phyloP scores from a whole-genome alignment of 64 coral and sea anemone genomes.

The Montipora sp. region DNA sequence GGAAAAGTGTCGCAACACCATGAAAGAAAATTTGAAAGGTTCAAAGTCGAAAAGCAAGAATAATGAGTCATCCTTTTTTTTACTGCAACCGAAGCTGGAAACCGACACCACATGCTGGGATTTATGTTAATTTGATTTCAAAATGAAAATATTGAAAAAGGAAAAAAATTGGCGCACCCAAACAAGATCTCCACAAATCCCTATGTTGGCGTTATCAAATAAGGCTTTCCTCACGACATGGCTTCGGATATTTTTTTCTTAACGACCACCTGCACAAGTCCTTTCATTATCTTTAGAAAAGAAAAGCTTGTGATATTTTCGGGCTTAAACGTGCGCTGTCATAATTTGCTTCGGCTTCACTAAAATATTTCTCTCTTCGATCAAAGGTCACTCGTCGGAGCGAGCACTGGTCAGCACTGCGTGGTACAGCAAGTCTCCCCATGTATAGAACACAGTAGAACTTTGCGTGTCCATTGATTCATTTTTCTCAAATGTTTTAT shows the following conservation, averaged over 20 bases:
- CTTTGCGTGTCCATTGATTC: neutral
- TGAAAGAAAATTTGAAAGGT: no score
- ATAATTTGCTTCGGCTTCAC: no score
- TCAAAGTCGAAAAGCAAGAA: neutral
- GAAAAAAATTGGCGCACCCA: neutral
- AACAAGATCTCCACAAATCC: neutral
- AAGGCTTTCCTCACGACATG: neutral
- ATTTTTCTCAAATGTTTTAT: neutral
- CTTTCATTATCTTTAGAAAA: no score
- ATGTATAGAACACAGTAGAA: no score
- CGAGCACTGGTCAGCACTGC: no score
- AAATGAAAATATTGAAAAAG: neutral
- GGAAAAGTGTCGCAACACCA: no score
- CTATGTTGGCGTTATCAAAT: neutral
- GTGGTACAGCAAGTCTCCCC: no score
- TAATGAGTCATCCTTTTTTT: neutral
- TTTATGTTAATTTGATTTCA: neutral
- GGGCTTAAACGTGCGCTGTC: no score
- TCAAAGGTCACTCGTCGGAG: no score
- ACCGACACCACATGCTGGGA: neutral
- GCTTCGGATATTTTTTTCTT: neutral
- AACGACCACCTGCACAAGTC: neutral
- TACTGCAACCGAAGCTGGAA: neutral
- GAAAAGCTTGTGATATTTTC: neutral
- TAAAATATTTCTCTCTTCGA: no score